Conservation (phyloP, 2,113 vertebrate species). For the Emydura subglobosa region DNA sequence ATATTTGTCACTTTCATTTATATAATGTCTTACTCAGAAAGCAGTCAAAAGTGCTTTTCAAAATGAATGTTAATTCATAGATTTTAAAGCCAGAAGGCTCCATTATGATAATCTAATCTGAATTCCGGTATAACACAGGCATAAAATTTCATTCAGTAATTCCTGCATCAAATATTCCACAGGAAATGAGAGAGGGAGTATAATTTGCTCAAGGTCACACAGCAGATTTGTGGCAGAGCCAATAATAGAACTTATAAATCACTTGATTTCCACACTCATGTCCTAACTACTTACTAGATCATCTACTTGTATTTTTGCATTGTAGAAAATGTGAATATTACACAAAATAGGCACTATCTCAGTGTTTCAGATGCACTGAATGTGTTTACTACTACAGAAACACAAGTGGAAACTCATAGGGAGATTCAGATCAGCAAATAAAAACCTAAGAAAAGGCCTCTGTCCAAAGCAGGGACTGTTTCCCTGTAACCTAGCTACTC, state of each 20-base stretch:
- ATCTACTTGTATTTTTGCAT: background rate
- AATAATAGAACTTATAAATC: background rate
- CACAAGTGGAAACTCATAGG: background rate
- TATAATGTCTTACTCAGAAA: background rate
- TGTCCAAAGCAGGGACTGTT: background rate
- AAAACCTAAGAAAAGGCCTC: background rate
- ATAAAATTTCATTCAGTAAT: background rate
- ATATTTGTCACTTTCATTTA: background rate
- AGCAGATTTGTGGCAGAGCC: background rate
- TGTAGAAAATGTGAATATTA: background rate
- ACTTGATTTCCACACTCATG: background rate
- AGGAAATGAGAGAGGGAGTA: background rate
- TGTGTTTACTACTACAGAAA: background rate
- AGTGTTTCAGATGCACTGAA: background rate
- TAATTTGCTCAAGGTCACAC: background rate
- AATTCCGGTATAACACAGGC: background rate
- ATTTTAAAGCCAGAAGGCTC: background rate
- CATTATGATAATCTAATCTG: background rate
- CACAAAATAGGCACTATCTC: background rate
- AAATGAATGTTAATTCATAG: background rate
- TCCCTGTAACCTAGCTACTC: background rate
- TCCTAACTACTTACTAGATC: background rate
- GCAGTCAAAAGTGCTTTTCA: background rate
- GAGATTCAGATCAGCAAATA: background rate
- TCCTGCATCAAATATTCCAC: background rate